Evolutionary conservation across 2,888 invertebrate genomes (phyloP), one percentile per base, ranked within the genome.

Genomic region (Reticulitermes lucifugus): DNA sequence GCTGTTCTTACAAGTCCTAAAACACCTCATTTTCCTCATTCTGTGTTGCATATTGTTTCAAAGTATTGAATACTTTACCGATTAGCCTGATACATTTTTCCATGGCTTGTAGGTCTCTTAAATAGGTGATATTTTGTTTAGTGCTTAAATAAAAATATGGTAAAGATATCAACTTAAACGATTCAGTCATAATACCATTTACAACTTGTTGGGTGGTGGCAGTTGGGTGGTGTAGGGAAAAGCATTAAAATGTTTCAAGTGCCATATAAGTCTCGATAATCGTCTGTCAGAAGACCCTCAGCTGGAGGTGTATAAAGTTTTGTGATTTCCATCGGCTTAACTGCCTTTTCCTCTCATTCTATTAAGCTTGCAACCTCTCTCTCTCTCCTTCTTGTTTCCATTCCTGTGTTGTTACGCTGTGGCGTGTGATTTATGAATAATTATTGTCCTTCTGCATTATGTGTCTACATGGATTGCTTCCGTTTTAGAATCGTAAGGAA

Each of bases 361-460:
- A 25, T n/a, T 25, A 12, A 14, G 46, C 25, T 60, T 51, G 21
- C 29, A 51, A 29, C 2, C 77, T 77, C 25, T 46, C 51, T 7
- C 46, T 51, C 51, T 79, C 35, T 60, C 80, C 12, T 60, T 80
- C 59, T 55, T 55, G 79, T 12, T n/a, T 35, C 60, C n/a, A 35
- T 41, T 60, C 4, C 41, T 29, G 22, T 60, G 41, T 79, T 79
- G 25, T 22, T 79, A n/a, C 25, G 51, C 80, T 59, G 60, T 55
- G 80, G 29, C 70, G 41, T 81, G 81, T 81, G 81, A 81, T 81
- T 81, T 81, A 81, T 81, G 81, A 81, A 81, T 70, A 81, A 81
- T 81, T 81, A 81, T 81, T 81, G 81, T 81, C 81, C 65, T 29
- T 79, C 25, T 60, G 22, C 35, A 55, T 80, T 80, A 70, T 81